phyloP scores from a whole-genome alignment of 2,113 vertebrate genomes.

The Camarhynchus parvulus region DNA sequence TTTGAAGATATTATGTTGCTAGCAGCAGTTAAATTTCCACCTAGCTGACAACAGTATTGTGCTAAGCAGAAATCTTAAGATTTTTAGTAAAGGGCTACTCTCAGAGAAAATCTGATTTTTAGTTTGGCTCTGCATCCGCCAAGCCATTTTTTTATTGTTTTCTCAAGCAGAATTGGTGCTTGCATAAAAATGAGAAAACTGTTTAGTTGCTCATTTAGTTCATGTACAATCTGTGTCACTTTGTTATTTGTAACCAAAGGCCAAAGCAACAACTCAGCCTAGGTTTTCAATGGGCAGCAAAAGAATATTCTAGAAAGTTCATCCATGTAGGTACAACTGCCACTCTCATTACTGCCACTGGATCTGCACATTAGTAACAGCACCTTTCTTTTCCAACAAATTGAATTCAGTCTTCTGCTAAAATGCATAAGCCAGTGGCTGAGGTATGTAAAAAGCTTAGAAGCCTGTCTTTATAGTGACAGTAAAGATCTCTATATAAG shows the following conservation, averaged over 20 bases:
- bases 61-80: not conserved
- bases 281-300: not conserved
- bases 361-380: not conserved
- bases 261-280: not conserved
- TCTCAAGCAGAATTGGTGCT: not conserved
- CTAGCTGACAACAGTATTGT: not conserved
- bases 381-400: not conserved
- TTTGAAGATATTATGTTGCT: not conserved
- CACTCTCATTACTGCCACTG: not conserved
- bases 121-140: not conserved
- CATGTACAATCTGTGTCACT: not conserved
- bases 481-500: not conserved
- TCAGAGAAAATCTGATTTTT: not conserved
- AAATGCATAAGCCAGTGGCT: not conserved
- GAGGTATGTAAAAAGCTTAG: not conserved
- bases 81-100: not conserved
- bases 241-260: not conserved
- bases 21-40: not conserved
- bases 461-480: not conserved
- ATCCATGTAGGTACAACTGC: not conserved
- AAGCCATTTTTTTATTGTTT: not conserved
- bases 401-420: not conserved
- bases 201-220: not conserved
- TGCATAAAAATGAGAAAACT: not conserved
- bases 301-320: not conserved